phyloP scores from a whole-genome alignment of 2,888 invertebrate species.

The Acanthoscelides obtectus region DNA sequence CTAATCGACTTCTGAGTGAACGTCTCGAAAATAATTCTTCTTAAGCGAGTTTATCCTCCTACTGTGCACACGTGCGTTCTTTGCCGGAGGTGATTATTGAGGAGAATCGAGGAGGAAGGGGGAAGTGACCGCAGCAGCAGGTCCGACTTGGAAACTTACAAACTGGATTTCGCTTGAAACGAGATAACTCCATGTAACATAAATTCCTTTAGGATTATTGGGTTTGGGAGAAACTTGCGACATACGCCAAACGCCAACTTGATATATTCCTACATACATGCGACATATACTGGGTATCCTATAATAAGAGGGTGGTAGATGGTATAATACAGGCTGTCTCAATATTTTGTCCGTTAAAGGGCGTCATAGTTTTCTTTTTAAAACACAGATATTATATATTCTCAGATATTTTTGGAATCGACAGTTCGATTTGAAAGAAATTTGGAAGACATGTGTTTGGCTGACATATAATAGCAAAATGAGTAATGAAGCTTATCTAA shows the following conservation, averaged over 20 bases:
- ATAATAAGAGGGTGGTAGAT: no score
- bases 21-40: not conserved
- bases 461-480: no score
- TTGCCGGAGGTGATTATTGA: constrained; percentile 32
- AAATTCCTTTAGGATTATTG: constrained; percentile 44
- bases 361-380: no score
- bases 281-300: no score
- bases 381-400: no score
- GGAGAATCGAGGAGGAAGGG: no score
- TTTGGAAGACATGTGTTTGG: no score
- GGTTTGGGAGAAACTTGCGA: constrained; percentile 33
- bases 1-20: not conserved
- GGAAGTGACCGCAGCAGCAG: constrained; percentile 36
- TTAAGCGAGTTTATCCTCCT: not conserved
- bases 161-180: constrained; percentile 42
- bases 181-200: constrained; percentile 39
- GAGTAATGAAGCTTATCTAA: no score
- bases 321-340: no score
- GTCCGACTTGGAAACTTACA: constrained; percentile 43
- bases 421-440: no score
- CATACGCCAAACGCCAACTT: constrained; percentile 23
- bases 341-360: no score
- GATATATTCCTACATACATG: constrained; percentile 10
- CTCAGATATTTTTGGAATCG: no score
- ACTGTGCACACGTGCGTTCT: not conserved